Evolutionary conservation across 2,797 vertebrate genomes (phyloP).

Genomic region (Telmatherina bonti): DNA sequence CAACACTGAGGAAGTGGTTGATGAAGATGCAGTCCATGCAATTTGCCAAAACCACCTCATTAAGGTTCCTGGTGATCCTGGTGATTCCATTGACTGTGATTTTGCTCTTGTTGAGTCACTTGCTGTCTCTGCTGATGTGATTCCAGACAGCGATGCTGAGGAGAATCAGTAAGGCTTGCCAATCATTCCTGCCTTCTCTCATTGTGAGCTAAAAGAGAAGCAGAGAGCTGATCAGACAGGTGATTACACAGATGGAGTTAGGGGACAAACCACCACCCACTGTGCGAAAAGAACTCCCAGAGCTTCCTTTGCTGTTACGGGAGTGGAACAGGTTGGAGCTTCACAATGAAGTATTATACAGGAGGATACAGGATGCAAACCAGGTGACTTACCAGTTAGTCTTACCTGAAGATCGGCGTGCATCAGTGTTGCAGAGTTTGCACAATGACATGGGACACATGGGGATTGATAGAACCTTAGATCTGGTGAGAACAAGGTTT

Average conservation of each 20-base stretch:
- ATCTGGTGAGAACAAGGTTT: neutral
- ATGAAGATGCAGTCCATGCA: too few relatives aligned
- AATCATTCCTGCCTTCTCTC: too few relatives aligned
- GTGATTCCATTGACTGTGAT: too few relatives aligned
- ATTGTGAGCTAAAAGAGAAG: too few relatives aligned
- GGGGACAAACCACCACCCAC: neutral
- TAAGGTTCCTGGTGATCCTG: too few relatives aligned
- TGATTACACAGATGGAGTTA: neutral
- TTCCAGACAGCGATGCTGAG: too few relatives aligned
- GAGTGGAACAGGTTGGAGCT: neutral
- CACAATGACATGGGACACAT: neutral
- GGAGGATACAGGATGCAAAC: neutral
- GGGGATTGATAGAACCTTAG: neutral
- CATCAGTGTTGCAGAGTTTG: rapidly evolving
- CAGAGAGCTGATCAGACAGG: neutral
- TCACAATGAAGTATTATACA: neutral
- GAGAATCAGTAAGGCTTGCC: too few relatives aligned
- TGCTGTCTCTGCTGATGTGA: too few relatives aligned
- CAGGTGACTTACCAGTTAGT: neutral
- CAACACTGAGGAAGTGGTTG: too few relatives aligned
- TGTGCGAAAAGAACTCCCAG: neutral
- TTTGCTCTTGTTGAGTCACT: too few relatives aligned
- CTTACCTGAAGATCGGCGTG: neutral
- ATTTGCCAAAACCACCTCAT: too few relatives aligned
- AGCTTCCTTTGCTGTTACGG: neutral